Evolutionary conservation across 1,140 invertebrate genomes (phyloP).

Genomic region (Acromyrmex charruanus): DNA sequence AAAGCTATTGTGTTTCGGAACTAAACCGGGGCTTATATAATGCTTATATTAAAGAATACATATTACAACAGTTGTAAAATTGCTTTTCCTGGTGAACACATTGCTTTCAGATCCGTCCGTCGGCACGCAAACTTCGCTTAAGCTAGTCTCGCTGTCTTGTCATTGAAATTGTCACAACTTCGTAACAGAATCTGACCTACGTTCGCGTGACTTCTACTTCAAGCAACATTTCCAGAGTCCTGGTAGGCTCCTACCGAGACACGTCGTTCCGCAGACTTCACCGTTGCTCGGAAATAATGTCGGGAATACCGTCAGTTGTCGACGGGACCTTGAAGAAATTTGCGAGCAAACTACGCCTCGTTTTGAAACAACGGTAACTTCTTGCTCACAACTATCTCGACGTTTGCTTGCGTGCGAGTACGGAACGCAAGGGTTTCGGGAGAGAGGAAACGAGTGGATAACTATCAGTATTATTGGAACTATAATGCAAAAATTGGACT

Average conservation of each 20-base stretch:
- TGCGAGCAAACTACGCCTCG: neutral
- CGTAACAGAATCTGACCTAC: constrained; percentile 18
- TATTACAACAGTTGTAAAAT: too few species aligned
- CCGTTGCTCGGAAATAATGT: constrained; percentile 4
- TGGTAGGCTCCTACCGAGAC: neutral
- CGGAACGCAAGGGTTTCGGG: neutral
- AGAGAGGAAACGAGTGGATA: neutral
- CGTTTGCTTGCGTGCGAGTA: neutral
- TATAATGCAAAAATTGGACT: neutral
- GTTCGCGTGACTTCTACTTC: constrained; percentile 14
- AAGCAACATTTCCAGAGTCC: neutral
- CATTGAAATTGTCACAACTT: constrained; percentile 34
- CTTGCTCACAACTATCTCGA: neutral
- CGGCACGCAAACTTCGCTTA: neutral
- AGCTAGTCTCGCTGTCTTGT: neutral
- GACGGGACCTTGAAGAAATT: constrained; percentile 40
- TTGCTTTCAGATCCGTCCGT: neutral
- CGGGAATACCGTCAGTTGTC: neutral
- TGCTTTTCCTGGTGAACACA: too few species aligned
- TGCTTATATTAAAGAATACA: too few species aligned
- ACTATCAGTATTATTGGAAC: neutral
- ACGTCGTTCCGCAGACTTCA: neutral
- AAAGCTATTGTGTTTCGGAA: too few species aligned
- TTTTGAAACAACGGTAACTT: constrained; percentile 5
- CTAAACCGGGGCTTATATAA: too few species aligned